A percentile compares a stretch with the other conserved stretches of the same genome.
phyloP scores from a whole-genome alignment of 1,140 invertebrate genomes.

The Ridgeia piscesae region DNA sequence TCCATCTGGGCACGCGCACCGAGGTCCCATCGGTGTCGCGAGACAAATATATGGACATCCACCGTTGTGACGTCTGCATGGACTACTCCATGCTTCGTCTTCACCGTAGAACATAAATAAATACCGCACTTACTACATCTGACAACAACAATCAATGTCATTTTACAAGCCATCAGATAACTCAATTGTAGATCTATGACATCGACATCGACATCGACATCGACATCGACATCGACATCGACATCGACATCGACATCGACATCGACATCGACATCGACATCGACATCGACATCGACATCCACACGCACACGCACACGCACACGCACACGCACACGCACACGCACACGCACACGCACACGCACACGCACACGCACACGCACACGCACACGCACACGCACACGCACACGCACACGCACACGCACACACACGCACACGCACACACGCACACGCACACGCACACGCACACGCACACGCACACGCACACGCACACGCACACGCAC shows the following conservation, averaged over 20 bases:
- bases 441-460: too few species aligned
- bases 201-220: too few species aligned
- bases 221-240: too few species aligned
- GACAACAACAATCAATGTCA: too few species aligned
- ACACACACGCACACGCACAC: neutral
- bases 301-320: conserved; percentile 10
- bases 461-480: too few species aligned
- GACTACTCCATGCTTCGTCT: neutral
- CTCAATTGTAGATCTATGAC: too few species aligned
- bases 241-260: too few species aligned
- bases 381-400: conserved; percentile 17
- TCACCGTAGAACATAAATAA: neutral
- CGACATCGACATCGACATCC: too few species aligned
- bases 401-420: conserved; percentile 21
- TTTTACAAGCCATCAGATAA: neutral
- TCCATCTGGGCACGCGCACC: neutral
- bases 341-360: conserved; percentile 22
- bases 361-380: conserved; percentile 16
- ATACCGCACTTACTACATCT: neutral
- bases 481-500: too few species aligned
- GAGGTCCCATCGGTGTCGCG: neutral
- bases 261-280: too few species aligned
- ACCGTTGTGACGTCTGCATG: neutral
- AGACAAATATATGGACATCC: neutral
- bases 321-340: conserved; percentile 23